Conservation (phyloP, 2,797 vertebrate genomes). For the Lepilemur septentrionalis region DNA sequence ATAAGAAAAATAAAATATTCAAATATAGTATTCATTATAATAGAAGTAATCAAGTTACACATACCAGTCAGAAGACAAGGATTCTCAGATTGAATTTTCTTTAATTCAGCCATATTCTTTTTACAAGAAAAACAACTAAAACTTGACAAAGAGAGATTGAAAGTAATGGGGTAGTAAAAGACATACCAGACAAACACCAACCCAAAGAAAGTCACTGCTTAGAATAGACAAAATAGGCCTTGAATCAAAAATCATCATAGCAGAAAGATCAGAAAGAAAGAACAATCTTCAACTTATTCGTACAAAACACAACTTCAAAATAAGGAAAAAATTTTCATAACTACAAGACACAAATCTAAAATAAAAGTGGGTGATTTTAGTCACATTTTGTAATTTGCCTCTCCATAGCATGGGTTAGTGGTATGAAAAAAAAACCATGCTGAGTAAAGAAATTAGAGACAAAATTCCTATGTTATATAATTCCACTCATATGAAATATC, state of each 20-base stretch:
- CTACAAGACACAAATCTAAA: background rate
- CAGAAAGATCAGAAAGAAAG: background rate
- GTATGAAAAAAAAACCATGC: no score
- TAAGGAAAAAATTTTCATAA: background rate
- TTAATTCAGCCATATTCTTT: background rate
- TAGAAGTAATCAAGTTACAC: background rate
- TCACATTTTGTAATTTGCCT: no score
- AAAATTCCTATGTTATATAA: no score
- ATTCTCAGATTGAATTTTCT: background rate
- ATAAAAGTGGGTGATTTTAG: background rate
- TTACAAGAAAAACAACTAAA: background rate
- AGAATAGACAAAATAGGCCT: background rate
- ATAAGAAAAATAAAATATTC: background rate
- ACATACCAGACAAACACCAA: background rate
- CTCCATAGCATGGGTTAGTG: no score
- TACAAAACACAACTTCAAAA: background rate
- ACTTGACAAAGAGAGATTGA: background rate
- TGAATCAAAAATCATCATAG: background rate
- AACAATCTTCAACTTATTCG: background rate
- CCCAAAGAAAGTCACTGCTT: background rate
- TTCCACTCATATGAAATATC: no score
- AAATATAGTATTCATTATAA: background rate
- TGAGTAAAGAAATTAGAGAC: no score
- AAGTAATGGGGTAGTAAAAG: background rate
- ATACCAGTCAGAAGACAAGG: background rate